These are phyloP conservation scores for Chaetogeoica ovagalla DNA, from an alignment of 2,888 invertebrate species.

Conservation along the genomic window DNA sequence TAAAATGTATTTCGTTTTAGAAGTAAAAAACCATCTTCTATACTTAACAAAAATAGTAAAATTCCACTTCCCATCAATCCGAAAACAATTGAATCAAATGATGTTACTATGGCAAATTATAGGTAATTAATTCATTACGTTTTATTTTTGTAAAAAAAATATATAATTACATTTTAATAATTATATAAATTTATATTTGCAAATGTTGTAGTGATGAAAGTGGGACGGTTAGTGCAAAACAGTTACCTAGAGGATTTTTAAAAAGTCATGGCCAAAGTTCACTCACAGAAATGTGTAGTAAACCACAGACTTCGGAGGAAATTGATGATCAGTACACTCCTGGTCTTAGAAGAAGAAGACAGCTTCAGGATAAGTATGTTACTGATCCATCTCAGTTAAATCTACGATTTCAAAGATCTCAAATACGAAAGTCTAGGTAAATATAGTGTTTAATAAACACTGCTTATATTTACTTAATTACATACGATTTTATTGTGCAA, in stretches of 20 bases:
- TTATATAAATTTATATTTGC: background rate
- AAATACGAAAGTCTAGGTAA: constrained; percentile 51
- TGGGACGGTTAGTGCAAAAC: constrained; percentile 24
- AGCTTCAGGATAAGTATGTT: constrained; percentile 80
- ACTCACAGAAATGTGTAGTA: constrained; percentile 46
- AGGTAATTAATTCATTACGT: background rate
- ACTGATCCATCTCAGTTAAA: constrained; percentile 78
- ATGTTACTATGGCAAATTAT: constrained; percentile 8
- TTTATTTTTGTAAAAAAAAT: background rate
- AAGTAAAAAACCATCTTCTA: constrained; percentile 34
- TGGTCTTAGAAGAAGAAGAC: constrained; percentile 74
- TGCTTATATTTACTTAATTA: too few relatives aligned
- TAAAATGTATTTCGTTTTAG: constrained; percentile 7
- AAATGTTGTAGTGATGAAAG: constrained; percentile 31
- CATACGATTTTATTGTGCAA: too few relatives aligned
- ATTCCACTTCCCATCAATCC: constrained; percentile 52
- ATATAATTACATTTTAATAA: background rate
- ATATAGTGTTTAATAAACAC: constrained; percentile 4
- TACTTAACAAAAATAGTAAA: constrained; percentile 52
- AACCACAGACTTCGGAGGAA: constrained; percentile 59
- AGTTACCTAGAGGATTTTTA: constrained; percentile 21
- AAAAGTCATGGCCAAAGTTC: constrained; percentile 29
- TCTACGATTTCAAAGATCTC: constrained; percentile 57
- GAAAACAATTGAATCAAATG: constrained; percentile 38
- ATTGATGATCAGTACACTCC: constrained; percentile 62